Percentiles rank a stretch among this genome's conserved stretches.
Conservation (phyloP, 2,888 invertebrate species). For the Caradrina kadenii region DNA sequence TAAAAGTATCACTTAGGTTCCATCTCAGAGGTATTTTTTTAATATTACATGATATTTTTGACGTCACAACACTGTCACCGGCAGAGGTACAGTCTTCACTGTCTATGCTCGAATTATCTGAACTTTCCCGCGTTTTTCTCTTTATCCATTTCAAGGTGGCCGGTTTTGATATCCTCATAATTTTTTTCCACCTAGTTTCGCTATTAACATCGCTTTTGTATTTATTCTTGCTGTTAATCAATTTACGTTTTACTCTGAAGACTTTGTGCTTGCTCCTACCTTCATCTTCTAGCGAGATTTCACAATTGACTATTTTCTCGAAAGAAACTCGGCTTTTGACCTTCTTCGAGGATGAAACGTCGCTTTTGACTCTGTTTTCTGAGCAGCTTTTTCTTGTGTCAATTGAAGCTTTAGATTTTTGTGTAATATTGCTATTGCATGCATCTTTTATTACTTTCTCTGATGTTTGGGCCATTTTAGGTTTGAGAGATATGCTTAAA, state of each 20-base stretch:
- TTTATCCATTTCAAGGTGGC: slow-evolving; percentile 9
- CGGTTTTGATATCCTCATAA: slow-evolving; percentile 8
- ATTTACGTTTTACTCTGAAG: slow-evolving; percentile 19
- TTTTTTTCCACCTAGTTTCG: slow-evolving; percentile 28
- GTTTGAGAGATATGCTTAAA: neutral
- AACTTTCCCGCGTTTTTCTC: slow-evolving; percentile 30
- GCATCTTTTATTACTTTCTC: neutral
- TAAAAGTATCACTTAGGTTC: slow-evolving; percentile 19
- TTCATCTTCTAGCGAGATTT: neutral
- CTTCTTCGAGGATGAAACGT: neutral
- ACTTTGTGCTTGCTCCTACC: slow-evolving; percentile 1
- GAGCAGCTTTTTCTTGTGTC: slow-evolving; percentile 4
- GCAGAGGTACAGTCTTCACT: slow-evolving; percentile 27
- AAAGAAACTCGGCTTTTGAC: neutral
- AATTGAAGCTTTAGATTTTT: slow-evolving; percentile 30
- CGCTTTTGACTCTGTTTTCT: neutral
- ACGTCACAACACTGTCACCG: slow-evolving; percentile 36
- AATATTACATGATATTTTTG: slow-evolving; percentile 2
- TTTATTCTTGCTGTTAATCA: neutral
- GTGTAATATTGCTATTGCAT: slow-evolving; percentile 23
- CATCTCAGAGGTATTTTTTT: slow-evolving; percentile 3
- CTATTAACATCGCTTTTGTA: neutral
- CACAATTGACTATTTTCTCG: neutral
- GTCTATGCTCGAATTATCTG: slow-evolving; percentile 29
- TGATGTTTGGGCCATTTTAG: slow-evolving; percentile 5